Evolutionary conservation across 2,888 invertebrate species (phyloP), one percentile per base, ranked within the genome.

Genomic region (Micoletzkya japonica): DNA sequence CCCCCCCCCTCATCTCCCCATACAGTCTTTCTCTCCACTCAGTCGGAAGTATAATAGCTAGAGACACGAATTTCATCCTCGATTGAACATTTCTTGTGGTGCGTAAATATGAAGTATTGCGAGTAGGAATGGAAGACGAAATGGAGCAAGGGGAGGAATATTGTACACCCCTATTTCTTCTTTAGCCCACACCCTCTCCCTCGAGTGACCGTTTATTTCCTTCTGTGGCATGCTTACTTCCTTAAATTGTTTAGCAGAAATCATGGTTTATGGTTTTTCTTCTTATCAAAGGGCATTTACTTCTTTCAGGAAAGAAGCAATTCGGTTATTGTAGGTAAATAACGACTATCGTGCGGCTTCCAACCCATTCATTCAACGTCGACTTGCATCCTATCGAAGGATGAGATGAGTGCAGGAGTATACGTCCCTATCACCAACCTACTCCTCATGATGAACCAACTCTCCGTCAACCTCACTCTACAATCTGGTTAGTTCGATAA

Each of bases 341-440:
- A n/a, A n/a, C n/a, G n/a, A n/a, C n/a, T n/a, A n/a, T n/a, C n/a
- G n/a, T n/a, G n/a, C n/a, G n/a, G n/a, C n/a, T n/a, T n/a, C n/a
- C 24, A 20, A 20, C 2, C 52, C 2, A 52, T 52, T n/a, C 50
- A 50, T 50, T 50, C n/a, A 50, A 17, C n/a, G n/a, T n/a, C n/a
- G n/a, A n/a, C n/a, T n/a, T n/a, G 4, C 7, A 52, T 52, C n/a
- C 10, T 24, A 52, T n/a, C 7, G 52, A 52, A 26, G 24, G 26
- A 26, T n/a, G 30, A 30, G 39, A 60, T 60, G 60, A 60, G 60
- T 60, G 60, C 39, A 49, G 81, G 81, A 2, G 70, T 80, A 30
- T 79, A 79, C 73, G 69, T 81, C 30, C 81, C 80, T 7, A 57
- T 80, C 61, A 77, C 81, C 36, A 79, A 80, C 58, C 67, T 81